Base-by-base conservation (phyloP, 2,888 invertebrate genomes). In the Andrena camellia region DNA sequence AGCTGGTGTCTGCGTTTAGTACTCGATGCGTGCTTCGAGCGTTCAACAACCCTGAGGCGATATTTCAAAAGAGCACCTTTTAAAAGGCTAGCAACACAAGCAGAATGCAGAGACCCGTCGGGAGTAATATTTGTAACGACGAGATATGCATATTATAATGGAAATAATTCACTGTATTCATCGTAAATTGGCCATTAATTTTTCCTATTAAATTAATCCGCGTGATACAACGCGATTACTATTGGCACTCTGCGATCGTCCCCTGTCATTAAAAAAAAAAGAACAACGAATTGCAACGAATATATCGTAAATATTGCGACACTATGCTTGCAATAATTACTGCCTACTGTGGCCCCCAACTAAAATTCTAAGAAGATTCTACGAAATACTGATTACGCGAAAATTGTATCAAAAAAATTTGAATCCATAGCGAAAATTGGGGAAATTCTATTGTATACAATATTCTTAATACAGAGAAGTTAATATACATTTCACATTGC, bases 21-120 rank as follows among this genome's bases (percentile, higher is more conserved):
- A 42, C 63, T 64, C 69, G 29, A 50, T 72, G 52, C 62, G 26
- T 48, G 71, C 10, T 67, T 81, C 57, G n/a, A 69, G 67, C 59
- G 67, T 81, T 81, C 81, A 57, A 48, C 29, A 71, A 67, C 76
- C 82, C 81, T 57, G 76, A 64, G 82, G 82, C 76, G 52, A 68
- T 83, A 83, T 83, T 83, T 83, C 82, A 81, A 83, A 83, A 81
- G 71, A 35, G 48, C 81, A 71, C 64, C 71, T 76, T 67, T 76
- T 83, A 67, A 81, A 75, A 81, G 68, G 68, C 71, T 52, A 62
- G 67, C 57, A 59, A 42, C 52, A 68, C 67, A 83, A 68, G 42
- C 62, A 81, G 81, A 67, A 59, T 81, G 71, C 71, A 71, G 57
- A 81, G 20, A 60, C 70, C 35, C 54, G 7, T 10, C 35, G 69